Conservation (phyloP, 2,797 vertebrate species). For the Scleropages formosus region DNA sequence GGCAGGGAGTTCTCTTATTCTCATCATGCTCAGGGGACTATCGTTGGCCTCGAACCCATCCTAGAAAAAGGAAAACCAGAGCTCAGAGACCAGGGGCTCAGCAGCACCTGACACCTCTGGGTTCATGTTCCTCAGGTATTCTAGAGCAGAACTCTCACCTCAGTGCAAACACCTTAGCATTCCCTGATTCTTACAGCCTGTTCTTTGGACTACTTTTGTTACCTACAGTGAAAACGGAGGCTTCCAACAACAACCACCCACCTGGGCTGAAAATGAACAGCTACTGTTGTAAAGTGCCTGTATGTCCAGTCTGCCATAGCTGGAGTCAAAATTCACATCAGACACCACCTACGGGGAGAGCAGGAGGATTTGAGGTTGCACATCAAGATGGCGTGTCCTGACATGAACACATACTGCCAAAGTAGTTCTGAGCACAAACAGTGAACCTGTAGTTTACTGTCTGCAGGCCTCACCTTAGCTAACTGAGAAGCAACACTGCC, state of each 20-base stretch:
- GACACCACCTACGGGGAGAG: slow-evolving; percentile 6
- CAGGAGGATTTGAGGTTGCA: background rate
- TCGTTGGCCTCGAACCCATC: background rate
- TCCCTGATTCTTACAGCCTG: background rate
- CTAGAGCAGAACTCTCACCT: background rate
- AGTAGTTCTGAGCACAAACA: background rate
- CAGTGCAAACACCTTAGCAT: background rate
- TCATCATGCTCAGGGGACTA: slow-evolving; percentile 6
- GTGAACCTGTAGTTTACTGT: background rate
- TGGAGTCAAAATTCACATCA: slow-evolving; percentile 2
- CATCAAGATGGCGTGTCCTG: background rate
- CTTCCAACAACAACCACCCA: slow-evolving; percentile 34
- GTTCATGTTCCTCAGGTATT: slow-evolving; percentile 30
- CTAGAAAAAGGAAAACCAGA: slow-evolving; percentile 10
- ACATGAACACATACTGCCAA: background rate
- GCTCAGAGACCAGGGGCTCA: background rate
- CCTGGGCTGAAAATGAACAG: slow-evolving; percentile 50
- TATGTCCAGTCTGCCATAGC: slow-evolving; percentile 34
- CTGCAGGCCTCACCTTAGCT: slow-evolving; percentile 33
- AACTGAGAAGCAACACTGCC: slow-evolving; percentile 11
- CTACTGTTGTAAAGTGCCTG: slow-evolving; percentile 44
- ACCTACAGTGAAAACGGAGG: background rate
- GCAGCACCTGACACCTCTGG: slow-evolving; percentile 26
- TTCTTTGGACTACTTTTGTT: too few species aligned
- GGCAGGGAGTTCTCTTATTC: slow-evolving; percentile 40